Percentiles rank a stretch among this genome's conserved stretches.
Evolutionary conservation across 2,888 invertebrate genomes (phyloP).

Genomic region (Meiosimyza platycephala): DNA sequence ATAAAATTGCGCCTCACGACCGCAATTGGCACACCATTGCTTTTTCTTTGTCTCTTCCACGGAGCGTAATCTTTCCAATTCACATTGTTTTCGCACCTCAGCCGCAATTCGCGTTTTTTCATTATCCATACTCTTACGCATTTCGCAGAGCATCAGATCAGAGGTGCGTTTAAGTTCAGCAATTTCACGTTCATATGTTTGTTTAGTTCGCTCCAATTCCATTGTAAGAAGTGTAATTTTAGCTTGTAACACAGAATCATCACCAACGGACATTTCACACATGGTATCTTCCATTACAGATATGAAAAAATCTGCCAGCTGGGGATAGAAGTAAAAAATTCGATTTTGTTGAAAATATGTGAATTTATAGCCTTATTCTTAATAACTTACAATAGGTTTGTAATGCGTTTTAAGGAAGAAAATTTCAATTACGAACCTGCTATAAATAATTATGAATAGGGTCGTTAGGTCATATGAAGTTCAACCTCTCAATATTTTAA

Average conservation of each 20-base stretch:
- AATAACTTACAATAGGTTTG: not conserved
- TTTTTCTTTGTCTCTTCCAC: constrained; percentile 83
- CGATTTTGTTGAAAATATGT: constrained; percentile 5
- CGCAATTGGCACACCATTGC: constrained; percentile 93
- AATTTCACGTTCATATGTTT: constrained; percentile 80
- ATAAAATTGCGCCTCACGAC: constrained; percentile 89
- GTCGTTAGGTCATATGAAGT: too few species aligned
- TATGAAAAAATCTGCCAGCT: constrained; percentile 79
- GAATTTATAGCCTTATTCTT: not conserved
- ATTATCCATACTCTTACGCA: constrained; percentile 76
- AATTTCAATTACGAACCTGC: too few species aligned
- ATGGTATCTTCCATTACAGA: constrained; percentile 76
- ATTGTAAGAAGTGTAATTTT: constrained; percentile 72
- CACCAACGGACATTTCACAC: constrained; percentile 72
- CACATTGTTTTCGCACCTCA: constrained; percentile 75
- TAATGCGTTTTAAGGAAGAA: not conserved
- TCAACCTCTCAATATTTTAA: too few species aligned
- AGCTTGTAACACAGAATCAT: constrained; percentile 68
- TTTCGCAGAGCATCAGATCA: constrained; percentile 76
- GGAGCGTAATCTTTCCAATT: constrained; percentile 77
- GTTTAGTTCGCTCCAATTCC: constrained; percentile 78
- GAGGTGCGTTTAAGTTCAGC: constrained; percentile 75
- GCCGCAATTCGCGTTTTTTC: constrained; percentile 76
- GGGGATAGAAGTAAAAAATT: constrained; percentile 35
- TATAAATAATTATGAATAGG: too few species aligned